Conservation (phyloP, 2,113 vertebrate species). For the Megaceryle torquata region DNA sequence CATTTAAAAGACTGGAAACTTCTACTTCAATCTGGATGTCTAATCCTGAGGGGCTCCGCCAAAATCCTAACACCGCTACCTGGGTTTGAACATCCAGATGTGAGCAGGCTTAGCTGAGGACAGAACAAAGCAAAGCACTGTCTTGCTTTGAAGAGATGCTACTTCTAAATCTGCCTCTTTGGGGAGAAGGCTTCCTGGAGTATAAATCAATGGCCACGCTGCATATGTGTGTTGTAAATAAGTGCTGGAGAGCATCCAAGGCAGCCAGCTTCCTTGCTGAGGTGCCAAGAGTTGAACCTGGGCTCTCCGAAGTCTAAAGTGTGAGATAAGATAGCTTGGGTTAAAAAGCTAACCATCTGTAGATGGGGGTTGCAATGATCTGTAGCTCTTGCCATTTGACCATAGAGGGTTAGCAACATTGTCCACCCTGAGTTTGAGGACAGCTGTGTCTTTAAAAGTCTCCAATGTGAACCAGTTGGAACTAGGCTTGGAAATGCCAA, state of each 20-base stretch:
- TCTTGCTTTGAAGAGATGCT: neutral
- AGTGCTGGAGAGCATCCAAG: slow-evolving; percentile 35
- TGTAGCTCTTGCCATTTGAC: rapidly evolving
- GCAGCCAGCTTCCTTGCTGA: slow-evolving; percentile 46
- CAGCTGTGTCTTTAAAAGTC: neutral
- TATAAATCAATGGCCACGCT: slow-evolving; percentile 44
- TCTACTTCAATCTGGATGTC: neutral
- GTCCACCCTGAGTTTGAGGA: neutral
- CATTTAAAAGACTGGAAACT: neutral
- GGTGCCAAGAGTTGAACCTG: slow-evolving; percentile 26
- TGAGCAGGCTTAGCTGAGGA: neutral
- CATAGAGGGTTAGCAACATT: neutral
- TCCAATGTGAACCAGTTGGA: neutral
- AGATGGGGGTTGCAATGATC: neutral
- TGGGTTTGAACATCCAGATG: slow-evolving; percentile 21
- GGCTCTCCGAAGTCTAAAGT: neutral
- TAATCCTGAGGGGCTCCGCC: neutral
- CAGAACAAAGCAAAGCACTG: neutral
- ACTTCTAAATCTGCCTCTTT: slow-evolving; percentile 50
- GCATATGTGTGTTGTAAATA: slow-evolving; percentile 46
- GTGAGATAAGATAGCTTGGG: slow-evolving; percentile 41
- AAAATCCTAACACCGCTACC: neutral
- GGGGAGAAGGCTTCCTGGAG: neutral
- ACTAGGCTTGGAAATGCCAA: neutral
- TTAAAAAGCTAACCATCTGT: slow-evolving; percentile 44